Percentiles rank a stretch among this genome's conserved stretches.
Conservation (phyloP, 2,113 vertebrate species). For the Antechinus flavipes region DNA sequence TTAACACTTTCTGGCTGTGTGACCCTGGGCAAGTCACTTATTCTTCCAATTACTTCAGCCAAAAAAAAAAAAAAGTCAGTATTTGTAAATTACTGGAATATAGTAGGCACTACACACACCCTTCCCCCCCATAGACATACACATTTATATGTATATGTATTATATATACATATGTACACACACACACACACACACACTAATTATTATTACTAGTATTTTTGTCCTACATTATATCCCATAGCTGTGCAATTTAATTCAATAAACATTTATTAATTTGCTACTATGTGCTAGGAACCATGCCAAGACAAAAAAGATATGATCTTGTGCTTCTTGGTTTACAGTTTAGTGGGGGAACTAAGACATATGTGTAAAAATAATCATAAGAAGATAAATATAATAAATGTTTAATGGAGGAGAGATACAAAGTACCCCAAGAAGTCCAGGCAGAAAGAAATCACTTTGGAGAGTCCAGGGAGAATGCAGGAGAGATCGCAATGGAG, state of each 20-base stretch:
- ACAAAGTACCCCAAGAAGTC: background rate
- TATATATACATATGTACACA: too few relatives aligned
- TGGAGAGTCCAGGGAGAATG: background rate
- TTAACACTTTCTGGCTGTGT: too few relatives aligned
- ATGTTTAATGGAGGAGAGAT: background rate
- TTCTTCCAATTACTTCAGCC: accelerated
- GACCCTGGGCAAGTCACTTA: too few relatives aligned
- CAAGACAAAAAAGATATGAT: background rate
- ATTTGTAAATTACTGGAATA: background rate
- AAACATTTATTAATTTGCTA: background rate
- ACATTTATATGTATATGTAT: too few relatives aligned
- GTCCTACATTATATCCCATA: background rate
- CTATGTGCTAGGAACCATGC: background rate
- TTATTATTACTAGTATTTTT: background rate
- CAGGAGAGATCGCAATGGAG: background rate
- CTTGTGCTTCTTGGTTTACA: background rate
- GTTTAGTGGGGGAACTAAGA: background rate
- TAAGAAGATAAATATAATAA: background rate
- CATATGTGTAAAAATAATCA: background rate
- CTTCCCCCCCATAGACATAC: too few relatives aligned
- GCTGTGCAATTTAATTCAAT: background rate
- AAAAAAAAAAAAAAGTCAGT: background rate
- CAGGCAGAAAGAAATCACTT: background rate
- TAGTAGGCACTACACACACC: background rate
- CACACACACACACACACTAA: background rate